Base-by-base conservation (phyloP, 2,797 vertebrate species). In the Acomys russatus region DNA sequence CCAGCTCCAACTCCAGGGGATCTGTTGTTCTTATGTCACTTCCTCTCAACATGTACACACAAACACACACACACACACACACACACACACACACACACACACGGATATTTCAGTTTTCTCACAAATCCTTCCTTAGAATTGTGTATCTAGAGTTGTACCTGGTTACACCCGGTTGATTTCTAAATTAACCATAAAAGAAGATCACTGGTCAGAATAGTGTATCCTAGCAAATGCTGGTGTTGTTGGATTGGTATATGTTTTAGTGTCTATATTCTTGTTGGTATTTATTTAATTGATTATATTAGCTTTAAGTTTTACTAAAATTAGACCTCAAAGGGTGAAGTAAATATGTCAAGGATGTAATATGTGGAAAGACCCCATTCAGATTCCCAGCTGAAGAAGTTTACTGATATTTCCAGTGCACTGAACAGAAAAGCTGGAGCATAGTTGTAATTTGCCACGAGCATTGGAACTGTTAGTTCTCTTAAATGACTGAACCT, bases 341-440 rank as follows among this genome's bases (percentile, higher is more conserved):
- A 56, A 64, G 63, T 38, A 61, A 86, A 92, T 92, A 83, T 70
- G 12, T 17, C 49, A 79, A 90, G 56, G n/a, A 78, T 33, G 84
- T 83, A 91, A 85, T 71, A 88, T 95, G 77, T 63, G 88, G 66
- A 93, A 97, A 88, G 71, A 30, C 77, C 90, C 61, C 6, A 44
- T 7, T 89, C 44, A 54, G 44, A 33, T 0, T 33, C 25, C 88
- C 91, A 84, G 78, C 54, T 92, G 93, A 3, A 56, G 85, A 87
- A 7, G 64, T 87, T 90, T 80, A 76, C 70, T 94, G 78, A 56
- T 96, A 88, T 89, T 97, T 96, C 78, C 2, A n/a, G 51, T 14
- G 66, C 20, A 6, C 76, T 94, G 94, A 96, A 88, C 84, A 90
- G 86, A 94, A 97, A 96, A 96, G 88, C 88, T 82, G 90, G 56